A percentile compares a stretch with the other conserved stretches of the same genome.
Conservation (phyloP, 2,888 invertebrate genomes). For the Caenorhabditis sulstoni region DNA sequence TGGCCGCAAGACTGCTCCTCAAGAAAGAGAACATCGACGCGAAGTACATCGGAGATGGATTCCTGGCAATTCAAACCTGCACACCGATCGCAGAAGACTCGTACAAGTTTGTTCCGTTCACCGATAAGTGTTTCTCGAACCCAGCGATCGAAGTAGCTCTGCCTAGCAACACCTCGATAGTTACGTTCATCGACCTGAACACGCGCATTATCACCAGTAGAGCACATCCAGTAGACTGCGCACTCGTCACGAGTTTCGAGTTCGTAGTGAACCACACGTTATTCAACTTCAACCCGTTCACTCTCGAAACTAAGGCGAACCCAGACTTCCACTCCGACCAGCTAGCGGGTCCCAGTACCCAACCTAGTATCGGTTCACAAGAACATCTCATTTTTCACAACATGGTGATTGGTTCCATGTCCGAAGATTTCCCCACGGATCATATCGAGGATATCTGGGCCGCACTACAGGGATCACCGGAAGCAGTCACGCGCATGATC, state of each 20-base stretch:
- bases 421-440: background rate
- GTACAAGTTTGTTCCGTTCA: constrained; percentile 10
- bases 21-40: background rate
- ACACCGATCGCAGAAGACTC: background rate
- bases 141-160: constrained; percentile 4
- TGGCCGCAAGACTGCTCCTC: no score
- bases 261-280: background rate
- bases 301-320: no score
- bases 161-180: background rate
- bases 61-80: background rate
- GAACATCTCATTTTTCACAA: constrained; percentile 15
- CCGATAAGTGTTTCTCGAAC: constrained; percentile 12
- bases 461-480: constrained; percentile 16
- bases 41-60: constrained; percentile 5
- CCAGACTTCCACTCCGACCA: background rate
- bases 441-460: constrained; percentile 9
- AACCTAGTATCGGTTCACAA: background rate
- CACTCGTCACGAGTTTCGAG: background rate
- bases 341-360: no score
- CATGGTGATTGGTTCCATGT: constrained; percentile 5
- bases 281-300: constrained; percentile 6
- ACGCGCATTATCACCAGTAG: constrained; percentile 9
- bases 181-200: constrained; percentile 10
- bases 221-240: constrained; percentile 1
- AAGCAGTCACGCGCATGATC: constrained; percentile 4